Evolutionary conservation across 64 coral and sea anemone genomes (phyloP).

Genomic region (Anthopleura sola): DNA sequence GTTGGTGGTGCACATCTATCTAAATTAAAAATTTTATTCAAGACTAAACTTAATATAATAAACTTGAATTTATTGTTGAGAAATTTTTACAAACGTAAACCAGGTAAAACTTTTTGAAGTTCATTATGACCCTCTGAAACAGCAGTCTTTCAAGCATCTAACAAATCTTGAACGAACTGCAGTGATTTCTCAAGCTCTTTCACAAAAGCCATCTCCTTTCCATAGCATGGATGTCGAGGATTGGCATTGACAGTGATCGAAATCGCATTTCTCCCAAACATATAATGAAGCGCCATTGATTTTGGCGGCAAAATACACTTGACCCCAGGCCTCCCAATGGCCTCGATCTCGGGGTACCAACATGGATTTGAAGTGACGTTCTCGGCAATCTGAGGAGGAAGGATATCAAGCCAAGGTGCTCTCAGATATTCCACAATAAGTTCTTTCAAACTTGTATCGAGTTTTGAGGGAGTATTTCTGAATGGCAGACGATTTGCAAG

Average conservation of each 20-base stretch:
- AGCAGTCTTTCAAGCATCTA: not conserved
- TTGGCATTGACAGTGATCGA: constrained; percentile 73
- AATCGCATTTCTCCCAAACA: constrained; percentile 64
- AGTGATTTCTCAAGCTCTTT: constrained; percentile 44
- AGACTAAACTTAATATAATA: no score
- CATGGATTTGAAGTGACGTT: constrained; percentile 78
- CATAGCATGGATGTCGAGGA: constrained; percentile 58
- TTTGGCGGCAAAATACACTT: constrained; percentile 65
- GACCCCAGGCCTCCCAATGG: constrained; percentile 73
- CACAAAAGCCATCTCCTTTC: constrained; percentile 59
- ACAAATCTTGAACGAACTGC: constrained; percentile 47
- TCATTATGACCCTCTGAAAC: no score
- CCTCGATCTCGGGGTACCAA: constrained; percentile 64
- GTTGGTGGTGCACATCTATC: no score
- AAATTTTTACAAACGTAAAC: no score
- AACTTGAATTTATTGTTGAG: no score
- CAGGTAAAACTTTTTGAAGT: no score
- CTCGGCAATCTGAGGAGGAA: constrained; percentile 56
- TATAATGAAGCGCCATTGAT: constrained; percentile 65
- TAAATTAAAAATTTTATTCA: no score
- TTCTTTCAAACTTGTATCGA: constrained; percentile 37
- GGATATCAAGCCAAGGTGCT: constrained; percentile 43
- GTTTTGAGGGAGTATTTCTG: constrained; percentile 10
- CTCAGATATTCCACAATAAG: constrained; percentile 27
- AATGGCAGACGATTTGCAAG: constrained; percentile 62